Percentiles rank a stretch among this genome's conserved stretches.
Evolutionary conservation across 2,113 vertebrate species (phyloP).

Genomic region (Ochotona princeps): DNA sequence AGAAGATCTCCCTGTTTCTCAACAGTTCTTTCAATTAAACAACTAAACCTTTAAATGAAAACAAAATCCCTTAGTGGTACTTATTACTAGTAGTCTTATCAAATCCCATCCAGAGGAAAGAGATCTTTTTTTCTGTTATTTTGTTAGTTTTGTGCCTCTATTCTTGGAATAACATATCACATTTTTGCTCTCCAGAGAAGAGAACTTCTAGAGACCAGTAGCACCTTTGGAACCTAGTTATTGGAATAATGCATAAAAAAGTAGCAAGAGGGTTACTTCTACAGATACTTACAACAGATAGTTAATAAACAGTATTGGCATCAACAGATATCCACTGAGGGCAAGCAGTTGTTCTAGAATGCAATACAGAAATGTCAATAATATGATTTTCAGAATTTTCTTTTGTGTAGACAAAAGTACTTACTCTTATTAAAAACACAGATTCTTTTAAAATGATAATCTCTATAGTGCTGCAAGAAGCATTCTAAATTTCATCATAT

Average conservation of each 20-base stretch:
- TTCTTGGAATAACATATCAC: not conserved
- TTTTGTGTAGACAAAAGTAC: conserved; percentile 25
- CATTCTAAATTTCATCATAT: conserved; percentile 62
- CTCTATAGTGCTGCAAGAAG: conserved; percentile 33
- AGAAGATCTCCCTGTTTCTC: no score
- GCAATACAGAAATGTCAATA: conserved; percentile 42
- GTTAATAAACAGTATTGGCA: conserved; percentile 36
- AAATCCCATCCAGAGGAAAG: not conserved
- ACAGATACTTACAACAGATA: not conserved
- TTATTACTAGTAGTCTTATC: not conserved
- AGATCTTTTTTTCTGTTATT: not conserved
- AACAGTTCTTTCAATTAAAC: no score
- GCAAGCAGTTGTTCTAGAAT: conserved; percentile 31
- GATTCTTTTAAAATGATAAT: conserved; percentile 22
- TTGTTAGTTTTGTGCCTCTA: not conserved
- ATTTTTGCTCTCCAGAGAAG: not conserved
- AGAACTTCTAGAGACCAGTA: not conserved
- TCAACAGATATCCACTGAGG: conserved; percentile 43
- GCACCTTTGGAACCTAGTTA: not conserved
- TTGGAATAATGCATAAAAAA: not conserved
- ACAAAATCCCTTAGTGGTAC: not conserved
- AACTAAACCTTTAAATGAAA: no score
- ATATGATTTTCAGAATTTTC: not conserved
- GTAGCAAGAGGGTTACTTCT: not conserved
- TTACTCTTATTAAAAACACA: not conserved